Conservation (phyloP, 1,140 invertebrate species). For the Brachionus angularis region DNA sequence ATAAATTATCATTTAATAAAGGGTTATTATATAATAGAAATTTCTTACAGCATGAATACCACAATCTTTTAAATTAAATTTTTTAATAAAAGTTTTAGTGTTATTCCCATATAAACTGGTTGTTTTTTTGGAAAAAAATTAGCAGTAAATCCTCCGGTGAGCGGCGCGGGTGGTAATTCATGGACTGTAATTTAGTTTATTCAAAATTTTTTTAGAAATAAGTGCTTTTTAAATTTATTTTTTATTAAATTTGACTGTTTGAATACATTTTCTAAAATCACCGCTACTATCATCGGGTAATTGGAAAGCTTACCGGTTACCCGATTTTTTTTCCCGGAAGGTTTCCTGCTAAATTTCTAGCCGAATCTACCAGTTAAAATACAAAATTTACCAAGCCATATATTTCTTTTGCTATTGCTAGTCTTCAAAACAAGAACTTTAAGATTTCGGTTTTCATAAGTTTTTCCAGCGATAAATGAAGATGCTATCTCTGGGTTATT, state of each 20-base stretch:
- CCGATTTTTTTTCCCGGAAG: too few species aligned
- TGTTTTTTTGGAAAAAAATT: too few species aligned
- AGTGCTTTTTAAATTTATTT: too few species aligned
- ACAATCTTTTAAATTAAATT: not conserved
- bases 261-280: too few species aligned
- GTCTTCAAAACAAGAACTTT: constrained; percentile 30
- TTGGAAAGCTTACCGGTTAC: too few species aligned
- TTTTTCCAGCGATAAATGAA: not conserved
- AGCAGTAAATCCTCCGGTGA: not conserved
- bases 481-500: not conserved
- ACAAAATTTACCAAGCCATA: constrained; percentile 3
- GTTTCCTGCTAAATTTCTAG: too few species aligned
- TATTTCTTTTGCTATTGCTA: not conserved
- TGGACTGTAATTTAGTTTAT: too few species aligned
- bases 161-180: not conserved
- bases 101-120: too few species aligned
- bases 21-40: not conserved
- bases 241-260: too few species aligned
- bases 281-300: too few species aligned
- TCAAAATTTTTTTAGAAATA: too few species aligned
- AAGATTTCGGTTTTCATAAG: constrained; percentile 32
- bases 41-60: constrained; percentile 34
- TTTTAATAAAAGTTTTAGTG: not conserved
- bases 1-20: not conserved
- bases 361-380: not conserved